Evolutionary conservation across 2,888 invertebrate genomes (phyloP).

Genomic region (Lottia gigantea): DNA sequence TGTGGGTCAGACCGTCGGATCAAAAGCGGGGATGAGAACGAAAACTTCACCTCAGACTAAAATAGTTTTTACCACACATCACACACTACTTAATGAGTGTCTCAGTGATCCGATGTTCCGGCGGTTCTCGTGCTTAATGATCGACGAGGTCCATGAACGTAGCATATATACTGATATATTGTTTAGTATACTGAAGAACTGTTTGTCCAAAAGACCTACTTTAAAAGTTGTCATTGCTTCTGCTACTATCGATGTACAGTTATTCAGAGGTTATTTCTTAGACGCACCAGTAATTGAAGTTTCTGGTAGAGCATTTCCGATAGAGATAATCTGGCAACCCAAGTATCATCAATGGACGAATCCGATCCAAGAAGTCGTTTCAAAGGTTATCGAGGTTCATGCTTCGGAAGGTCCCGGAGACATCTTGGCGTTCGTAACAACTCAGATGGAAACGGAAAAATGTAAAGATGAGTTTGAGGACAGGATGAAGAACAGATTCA

Average conservation of each 20-base stretch:
- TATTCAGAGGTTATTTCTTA: slow-evolving; percentile 62
- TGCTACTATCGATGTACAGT: slow-evolving; percentile 65
- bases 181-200: slow-evolving; percentile 63
- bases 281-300: slow-evolving; percentile 55
- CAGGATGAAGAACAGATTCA: too few species aligned
- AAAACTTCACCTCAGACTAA: slow-evolving; percentile 45
- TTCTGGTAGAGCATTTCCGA: too few species aligned
- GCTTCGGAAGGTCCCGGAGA: too few species aligned
- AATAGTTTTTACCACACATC: slow-evolving; percentile 65
- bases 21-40: slow-evolving; percentile 52
- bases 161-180: slow-evolving; percentile 67
- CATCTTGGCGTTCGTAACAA: too few species aligned
- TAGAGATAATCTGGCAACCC: too few species aligned
- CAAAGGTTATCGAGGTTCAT: too few species aligned
- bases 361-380: too few species aligned
- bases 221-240: slow-evolving; percentile 65
- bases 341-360: too few species aligned
- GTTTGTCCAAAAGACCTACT: slow-evolving; percentile 50
- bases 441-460: too few species aligned
- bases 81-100: slow-evolving; percentile 63
- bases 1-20: slow-evolving; percentile 59
- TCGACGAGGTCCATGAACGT: too few species aligned
- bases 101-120: slow-evolving; percentile 50
- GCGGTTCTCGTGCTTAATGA: slow-evolving; percentile 47
- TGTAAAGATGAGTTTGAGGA: too few species aligned